Evolutionary conservation across 2,797 vertebrate genomes (phyloP), one percentile per base, ranked within the genome.

Genomic region (Potorous gilbertii): DNA sequence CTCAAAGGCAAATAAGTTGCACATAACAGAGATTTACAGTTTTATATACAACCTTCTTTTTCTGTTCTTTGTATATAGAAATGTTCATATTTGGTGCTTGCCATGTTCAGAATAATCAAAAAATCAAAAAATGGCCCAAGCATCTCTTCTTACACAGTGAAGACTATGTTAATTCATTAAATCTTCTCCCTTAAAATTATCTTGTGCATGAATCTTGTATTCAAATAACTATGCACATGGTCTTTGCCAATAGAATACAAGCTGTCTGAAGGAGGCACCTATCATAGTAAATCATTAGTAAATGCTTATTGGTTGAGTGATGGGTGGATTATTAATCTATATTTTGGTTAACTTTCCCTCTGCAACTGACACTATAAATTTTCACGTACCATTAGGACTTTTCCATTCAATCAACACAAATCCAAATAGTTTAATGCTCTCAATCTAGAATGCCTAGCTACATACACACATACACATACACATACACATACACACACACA

Each of bases 221-320:
- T 14, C 59, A 66, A n/a, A 0, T n/a, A 66, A 66, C n/a, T 66
- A 66, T 34, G 14, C 62, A 66, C 34, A 66, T 9, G 8, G 24
- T 16, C 34, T 66, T n/a, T 66, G n/a, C 62, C 34, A 66, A 66
- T 18, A 66, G 62, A 66, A n/a, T 18, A 5, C n/a, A 66, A 66
- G 62, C 12, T n/a, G 13, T 13, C 62, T 9, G 14, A 34, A 66
- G 34, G 14, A 66, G 31, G 62, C 62, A 66, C 62, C 34, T 66
- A 16, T 66, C 13, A 66, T 16, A n/a, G 31, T 13, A 62, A 62
- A 5, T 34, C 59, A 31, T 62, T 62, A 96, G 97, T 96, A 97
- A 95, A 97, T 97, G 93, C 92, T 97, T 98, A 97, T 97, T 98
- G 96, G 96, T 92, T 96, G 97, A 95, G 97, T 95, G 96, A 98